Evolutionary conservation across 2,888 invertebrate species (phyloP), one percentile per base, ranked within the genome.

Genomic region (Lottia gigantea): DNA sequence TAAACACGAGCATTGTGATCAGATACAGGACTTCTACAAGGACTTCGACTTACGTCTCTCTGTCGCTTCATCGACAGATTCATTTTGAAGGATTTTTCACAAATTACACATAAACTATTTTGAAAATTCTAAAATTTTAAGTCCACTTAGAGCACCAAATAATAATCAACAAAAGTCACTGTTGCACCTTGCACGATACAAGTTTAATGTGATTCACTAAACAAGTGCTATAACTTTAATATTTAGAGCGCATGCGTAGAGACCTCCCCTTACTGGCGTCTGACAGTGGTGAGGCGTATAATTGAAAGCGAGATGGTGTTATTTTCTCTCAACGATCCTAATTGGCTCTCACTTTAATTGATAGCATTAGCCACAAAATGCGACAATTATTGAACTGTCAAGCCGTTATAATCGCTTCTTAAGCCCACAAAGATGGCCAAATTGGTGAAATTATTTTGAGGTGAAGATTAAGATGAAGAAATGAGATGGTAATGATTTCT

Each of bases 261-360:
- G 65, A 67, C 68, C 68, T 67, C 64, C 67, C 71, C 67, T 70
- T 61, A 46, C 65, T 70, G 55, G 49, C 45, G 61, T 31, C 25
- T 47, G 46, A 25, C 49, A n/a, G 26, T 25, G 66, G 16, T 66
- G 70, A 45, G 49, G 65, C 40, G 64, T 45, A 47, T 49, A 66
- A 55, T 64, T 64, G 65, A 71, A 67, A 68, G 64, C 62, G 69
- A 64, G 64, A 70, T 70, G 74, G 73, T 71, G 72, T 74, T 77
- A 73, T 73, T 78, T 76, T 75, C 74, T 74, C 73, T 69, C 72
- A 71, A 68, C 70, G 73, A 64, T 64, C 70, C 72, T 77, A 78
- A 79, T 79, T 80, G 77, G 79, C 77, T 78, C 66, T 73, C 67
- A 68, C 64, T 74, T 76, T 80, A 79, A 80, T 80, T 79, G 80